Percentiles rank a stretch among this genome's conserved stretches.
Evolutionary conservation across 2,113 vertebrate species (phyloP).

Genomic region (Hypanus sabinus): DNA sequence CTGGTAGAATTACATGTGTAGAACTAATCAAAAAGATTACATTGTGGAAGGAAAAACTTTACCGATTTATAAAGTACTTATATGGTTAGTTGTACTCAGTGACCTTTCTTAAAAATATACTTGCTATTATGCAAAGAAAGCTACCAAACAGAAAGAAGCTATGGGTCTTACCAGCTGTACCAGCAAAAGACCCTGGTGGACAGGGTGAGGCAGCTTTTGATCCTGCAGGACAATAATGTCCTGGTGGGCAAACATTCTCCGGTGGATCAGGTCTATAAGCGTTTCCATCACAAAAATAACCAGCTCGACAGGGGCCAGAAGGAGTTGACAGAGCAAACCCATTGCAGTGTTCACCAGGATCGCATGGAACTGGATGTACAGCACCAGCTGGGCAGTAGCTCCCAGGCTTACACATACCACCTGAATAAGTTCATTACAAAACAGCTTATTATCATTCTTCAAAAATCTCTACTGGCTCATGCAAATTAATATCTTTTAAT

Average conservation of each 20-base stretch:
- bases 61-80: neutral
- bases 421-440: neutral
- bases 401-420: neutral
- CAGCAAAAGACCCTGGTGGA: constrained; percentile 53
- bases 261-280: constrained; percentile 53
- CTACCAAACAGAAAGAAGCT: neutral
- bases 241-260: constrained; percentile 61
- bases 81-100: neutral
- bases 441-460: neutral
- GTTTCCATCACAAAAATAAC: constrained; percentile 64
- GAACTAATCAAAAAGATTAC: neutral
- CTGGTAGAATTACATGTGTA: neutral
- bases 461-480: neutral
- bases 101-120: neutral
- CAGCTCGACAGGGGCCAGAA: constrained; percentile 59
- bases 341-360: neutral
- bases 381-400: neutral
- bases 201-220: constrained; percentile 60
- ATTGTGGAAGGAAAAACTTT: neutral
- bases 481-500: neutral
- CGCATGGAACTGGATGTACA: neutral
- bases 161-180: neutral
- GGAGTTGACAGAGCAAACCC: neutral
- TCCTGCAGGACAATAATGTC: constrained; percentile 68
- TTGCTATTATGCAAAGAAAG: neutral